Evolutionary conservation across 2,888 invertebrate species (phyloP).

Genomic region (Agrilus cyanescens): DNA sequence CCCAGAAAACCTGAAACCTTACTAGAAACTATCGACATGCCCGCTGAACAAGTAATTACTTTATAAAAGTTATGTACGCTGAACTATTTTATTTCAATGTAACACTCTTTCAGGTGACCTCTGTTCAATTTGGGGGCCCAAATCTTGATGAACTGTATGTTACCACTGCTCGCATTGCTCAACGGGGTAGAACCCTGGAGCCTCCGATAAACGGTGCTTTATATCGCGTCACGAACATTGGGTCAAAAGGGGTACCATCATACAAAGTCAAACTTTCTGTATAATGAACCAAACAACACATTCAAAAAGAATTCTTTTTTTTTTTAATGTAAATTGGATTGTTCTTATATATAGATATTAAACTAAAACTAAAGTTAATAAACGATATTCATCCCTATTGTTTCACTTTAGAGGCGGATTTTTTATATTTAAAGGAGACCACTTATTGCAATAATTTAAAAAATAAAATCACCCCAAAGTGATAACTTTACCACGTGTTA

Average conservation of each 20-base stretch:
- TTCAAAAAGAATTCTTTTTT: too few species aligned
- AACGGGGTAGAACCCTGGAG: constrained; percentile 33
- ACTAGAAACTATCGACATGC: constrained; percentile 46
- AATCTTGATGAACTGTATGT: constrained; percentile 56
- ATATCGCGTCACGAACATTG: constrained; percentile 37
- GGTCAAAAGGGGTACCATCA: constrained; percentile 42
- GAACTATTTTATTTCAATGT: constrained; percentile 1
- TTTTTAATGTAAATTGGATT: too few species aligned
- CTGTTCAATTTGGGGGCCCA: constrained; percentile 60
- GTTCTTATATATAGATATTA: too few species aligned
- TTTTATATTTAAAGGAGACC: too few species aligned
- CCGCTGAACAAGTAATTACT: constrained; percentile 49
- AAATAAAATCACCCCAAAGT: too few species aligned
- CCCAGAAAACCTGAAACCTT: constrained; percentile 38
- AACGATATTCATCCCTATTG: too few species aligned
- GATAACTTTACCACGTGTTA: too few species aligned
- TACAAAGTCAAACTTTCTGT: constrained; percentile 20
- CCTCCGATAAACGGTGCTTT: constrained; percentile 45
- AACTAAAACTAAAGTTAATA: too few species aligned
- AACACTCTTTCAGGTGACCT: constrained; percentile 44
- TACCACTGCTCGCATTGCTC: constrained; percentile 47
- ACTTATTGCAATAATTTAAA: too few species aligned
- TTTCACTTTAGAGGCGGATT: too few species aligned
- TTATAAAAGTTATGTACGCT: not conserved
- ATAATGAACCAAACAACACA: too few species aligned